Base-by-base conservation (phyloP, 2,888 invertebrate species). In the Ptychoptera contaminata region DNA sequence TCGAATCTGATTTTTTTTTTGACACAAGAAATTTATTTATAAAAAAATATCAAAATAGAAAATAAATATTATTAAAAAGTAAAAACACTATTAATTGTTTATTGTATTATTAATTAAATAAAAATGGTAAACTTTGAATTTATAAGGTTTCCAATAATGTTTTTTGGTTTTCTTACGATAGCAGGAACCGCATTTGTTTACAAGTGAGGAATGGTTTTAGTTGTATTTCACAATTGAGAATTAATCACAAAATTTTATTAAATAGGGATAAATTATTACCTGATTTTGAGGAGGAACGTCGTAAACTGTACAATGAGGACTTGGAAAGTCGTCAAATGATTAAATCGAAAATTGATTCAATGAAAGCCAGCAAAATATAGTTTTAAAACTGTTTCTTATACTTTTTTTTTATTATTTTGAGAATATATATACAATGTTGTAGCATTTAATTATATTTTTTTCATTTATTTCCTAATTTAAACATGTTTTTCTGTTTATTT, bases 401-500 rank as follows among this genome's bases (percentile, higher is more conserved):
- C 23, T 23, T 23, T 23, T 23, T 5, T 23, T 5, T 23, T 23
- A 7, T 23, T 23, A n/a, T n/a, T 23, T 23, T 23, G 23, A 23
- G 23, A 23, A 23, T 23, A 23, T 23, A 23, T 23, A 23, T 23
- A 23, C 23, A 23, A 7, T 23, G 3, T 5, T 5, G 3, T 23
- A 23, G 23, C 23, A 23, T 23, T 23, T 23, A 23, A 23, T 23
- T 23, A 23, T 23, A 7, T 23, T 23, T 23, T 5, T 23, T 23
- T 23, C 23, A 23, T 23, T 23, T 23, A 23, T 23, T 23, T 23
- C 23, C 23, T 23, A 23, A 5, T 23, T 23, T n/a, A n/a, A n/a
- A n/a, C n/a, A n/a, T n/a, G n/a, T 23, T 23, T 23, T 7, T 23
- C 23, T 23, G 23, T 23, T 23, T 23, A 23, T 58, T 54, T 52